phyloP scores from a whole-genome alignment of 2,888 invertebrate species.

The Periphyllus acericola region DNA sequence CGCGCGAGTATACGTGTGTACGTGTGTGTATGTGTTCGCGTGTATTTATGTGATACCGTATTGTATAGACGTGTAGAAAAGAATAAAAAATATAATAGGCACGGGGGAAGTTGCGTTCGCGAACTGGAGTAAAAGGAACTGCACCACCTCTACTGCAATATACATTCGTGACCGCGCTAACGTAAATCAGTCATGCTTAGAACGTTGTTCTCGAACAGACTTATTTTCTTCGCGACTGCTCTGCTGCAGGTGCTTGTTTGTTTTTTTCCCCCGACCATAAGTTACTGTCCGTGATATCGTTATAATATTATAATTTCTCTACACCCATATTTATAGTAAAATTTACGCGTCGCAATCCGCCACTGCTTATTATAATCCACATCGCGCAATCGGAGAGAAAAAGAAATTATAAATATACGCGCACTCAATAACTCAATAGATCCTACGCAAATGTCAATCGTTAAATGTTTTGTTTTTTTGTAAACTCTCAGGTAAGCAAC shows the following conservation, averaged over 20 bases:
- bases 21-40: too few relatives aligned
- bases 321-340: too few relatives aligned
- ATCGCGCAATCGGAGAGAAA: neutral
- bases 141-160: neutral
- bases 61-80: neutral
- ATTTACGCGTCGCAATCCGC: neutral
- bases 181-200: slow-evolving; percentile 47
- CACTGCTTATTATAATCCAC: neutral
- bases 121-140: slow-evolving; percentile 53
- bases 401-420: neutral
- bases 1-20: neutral
- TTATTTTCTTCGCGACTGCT: neutral
- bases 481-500: slow-evolving; percentile 42
- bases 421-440: neutral
- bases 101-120: slow-evolving; percentile 27
- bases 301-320: too few relatives aligned
- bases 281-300: too few relatives aligned
- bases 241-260: neutral
- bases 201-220: slow-evolving; percentile 22
- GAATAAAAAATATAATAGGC: neutral
- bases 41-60: neutral
- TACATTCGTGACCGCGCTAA: slow-evolving; percentile 42
- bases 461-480: slow-evolving; percentile 14
- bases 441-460: slow-evolving; percentile 29
- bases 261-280: neutral